These are phyloP conservation scores for Myodes glareolus DNA, from an alignment of 2,113 vertebrate genomes.

Conservation along the genomic window DNA sequence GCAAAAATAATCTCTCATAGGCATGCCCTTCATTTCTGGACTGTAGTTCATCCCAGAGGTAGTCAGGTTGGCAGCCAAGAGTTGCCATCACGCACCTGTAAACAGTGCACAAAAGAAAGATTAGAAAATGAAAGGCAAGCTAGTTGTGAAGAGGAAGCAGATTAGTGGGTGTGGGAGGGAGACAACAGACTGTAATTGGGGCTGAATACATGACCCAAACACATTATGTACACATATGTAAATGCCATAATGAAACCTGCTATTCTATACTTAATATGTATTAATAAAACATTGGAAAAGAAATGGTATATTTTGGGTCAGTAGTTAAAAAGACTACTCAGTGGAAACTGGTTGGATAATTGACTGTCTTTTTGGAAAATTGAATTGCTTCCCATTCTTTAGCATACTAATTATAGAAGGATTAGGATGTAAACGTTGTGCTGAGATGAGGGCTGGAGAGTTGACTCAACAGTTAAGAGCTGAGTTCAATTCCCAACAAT, in stretches of 20 bases:
- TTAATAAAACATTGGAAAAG: background rate
- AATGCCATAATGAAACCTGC: background rate
- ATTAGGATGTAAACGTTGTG: too few relatives aligned
- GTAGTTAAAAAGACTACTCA: too few relatives aligned
- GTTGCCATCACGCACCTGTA: background rate
- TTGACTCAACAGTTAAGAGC: too few relatives aligned
- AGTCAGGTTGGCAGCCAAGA: background rate
- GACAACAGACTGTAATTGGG: background rate
- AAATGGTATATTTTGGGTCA: background rate
- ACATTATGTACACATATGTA: background rate
- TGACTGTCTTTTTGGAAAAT: too few relatives aligned
- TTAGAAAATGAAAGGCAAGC: background rate
- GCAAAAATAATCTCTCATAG: background rate
- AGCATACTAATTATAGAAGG: too few relatives aligned
- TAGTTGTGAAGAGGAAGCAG: background rate
- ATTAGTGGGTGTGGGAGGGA: background rate
- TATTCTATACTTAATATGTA: background rate
- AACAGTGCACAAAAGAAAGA: background rate
- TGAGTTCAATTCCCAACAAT: too few relatives aligned
- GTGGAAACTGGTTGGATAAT: too few relatives aligned
- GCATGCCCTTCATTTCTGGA: background rate
- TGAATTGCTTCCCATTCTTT: too few relatives aligned
- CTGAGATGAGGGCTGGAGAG: too few relatives aligned
- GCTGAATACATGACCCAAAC: background rate
- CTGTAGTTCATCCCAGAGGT: background rate